phyloP scores from a whole-genome alignment of 2,797 vertebrate genomes.

The Eulemur rubriventer region DNA sequence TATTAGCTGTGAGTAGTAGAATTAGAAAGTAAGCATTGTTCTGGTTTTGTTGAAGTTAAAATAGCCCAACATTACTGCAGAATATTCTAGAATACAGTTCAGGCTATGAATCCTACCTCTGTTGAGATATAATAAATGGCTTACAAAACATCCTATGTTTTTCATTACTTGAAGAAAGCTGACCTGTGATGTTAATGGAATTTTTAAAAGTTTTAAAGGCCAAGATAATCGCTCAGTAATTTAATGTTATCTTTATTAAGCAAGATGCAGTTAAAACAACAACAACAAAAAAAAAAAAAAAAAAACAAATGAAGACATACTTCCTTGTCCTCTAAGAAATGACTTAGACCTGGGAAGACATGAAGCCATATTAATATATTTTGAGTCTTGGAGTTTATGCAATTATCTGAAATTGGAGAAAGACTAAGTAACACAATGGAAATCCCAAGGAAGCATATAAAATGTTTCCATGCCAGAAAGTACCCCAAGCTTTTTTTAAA shows the following conservation, averaged over 20 bases:
- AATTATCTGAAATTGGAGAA: background rate
- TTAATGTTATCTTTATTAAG: slow-evolving; percentile 1
- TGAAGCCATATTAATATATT: background rate
- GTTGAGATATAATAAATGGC: background rate
- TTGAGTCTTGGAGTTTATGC: background rate
- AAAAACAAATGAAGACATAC: background rate
- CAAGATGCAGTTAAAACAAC: background rate
- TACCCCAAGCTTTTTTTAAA: background rate
- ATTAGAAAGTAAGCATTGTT: background rate
- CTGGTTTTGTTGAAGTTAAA: background rate
- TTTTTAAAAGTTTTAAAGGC: background rate
- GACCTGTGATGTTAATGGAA: background rate
- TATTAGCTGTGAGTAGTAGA: background rate
- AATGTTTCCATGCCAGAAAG: background rate
- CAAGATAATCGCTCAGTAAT: background rate
- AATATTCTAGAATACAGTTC: background rate
- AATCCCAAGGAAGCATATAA: background rate
- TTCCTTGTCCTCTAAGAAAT: background rate
- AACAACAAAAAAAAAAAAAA: background rate
- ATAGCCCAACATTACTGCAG: background rate
- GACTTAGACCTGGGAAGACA: background rate
- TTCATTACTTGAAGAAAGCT: background rate
- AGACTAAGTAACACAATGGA: background rate
- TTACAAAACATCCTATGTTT: background rate
- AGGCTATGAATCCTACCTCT: background rate